Evolutionary conservation across 1,140 invertebrate genomes (phyloP), one percentile per base, ranked within the genome.

Genomic region (Drosophila kikkawai): DNA sequence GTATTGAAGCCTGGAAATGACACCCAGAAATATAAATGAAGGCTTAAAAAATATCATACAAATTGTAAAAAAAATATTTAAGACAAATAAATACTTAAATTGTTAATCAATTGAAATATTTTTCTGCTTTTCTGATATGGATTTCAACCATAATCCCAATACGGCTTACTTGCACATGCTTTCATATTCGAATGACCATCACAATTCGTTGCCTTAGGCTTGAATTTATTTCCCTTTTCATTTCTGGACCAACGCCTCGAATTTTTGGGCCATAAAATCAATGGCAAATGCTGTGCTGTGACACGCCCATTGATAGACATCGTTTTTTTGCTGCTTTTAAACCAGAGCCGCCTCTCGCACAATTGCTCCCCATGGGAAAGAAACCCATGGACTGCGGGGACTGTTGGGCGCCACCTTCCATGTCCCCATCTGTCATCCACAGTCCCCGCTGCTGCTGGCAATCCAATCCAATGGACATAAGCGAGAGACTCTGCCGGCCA

Each of bases 251-350:
- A 74, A 60, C 70, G 70, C 70, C 55, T 34, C 53, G 44, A 36
- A 39, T 42, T 65, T 73, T 59, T 44, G 34, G 32, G 64, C 47
- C 64, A 81, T 81, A 82, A 81, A 81, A 82, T 82, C 80, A 81
- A 81, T 82, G 74, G 79, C 47, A 76, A 63, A 63, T 53, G 42
- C 57, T 74, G 48, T 74, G 47, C 47, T 48, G 58, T 51, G 67
- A 51, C 69, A 73, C 68, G 70, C 70, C 70, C 55, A 73, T 42
- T 68, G 70, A 74, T 60, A 47, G 70, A 74, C 55, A 74, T 73
- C n/a, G 63, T 19, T 15, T 34, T 63, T 29, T 13, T 50, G 13
- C 36, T 37, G 34, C 51, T 50, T 36, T 45, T 45, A 66, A 74
- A 50, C 55, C 53, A 60, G 36, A 57, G 37, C n/a, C 32, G 32